phyloP scores from a whole-genome alignment of 1,140 invertebrate genomes.

The Brachionus koreanus region DNA sequence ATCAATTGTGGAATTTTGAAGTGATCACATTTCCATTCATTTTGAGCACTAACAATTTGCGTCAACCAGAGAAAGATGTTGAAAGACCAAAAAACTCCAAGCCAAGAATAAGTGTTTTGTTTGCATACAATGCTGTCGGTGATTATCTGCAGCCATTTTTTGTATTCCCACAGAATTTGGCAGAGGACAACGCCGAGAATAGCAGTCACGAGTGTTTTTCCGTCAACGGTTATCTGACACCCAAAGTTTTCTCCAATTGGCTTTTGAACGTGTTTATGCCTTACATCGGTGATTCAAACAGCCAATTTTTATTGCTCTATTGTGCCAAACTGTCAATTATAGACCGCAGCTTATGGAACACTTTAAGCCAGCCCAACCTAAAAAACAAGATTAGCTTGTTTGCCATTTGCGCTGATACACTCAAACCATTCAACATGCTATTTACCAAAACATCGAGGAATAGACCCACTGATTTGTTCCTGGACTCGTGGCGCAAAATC shows the following conservation, averaged over 20 bases:
- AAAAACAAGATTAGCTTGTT: neutral
- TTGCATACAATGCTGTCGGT: neutral
- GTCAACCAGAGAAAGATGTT: neutral
- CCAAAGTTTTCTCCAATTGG: neutral
- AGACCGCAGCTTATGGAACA: neutral
- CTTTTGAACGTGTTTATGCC: neutral
- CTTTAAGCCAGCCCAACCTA: neutral
- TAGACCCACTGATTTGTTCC: neutral
- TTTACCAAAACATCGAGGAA: slow-evolving; percentile 11
- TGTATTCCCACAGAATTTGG: slow-evolving; percentile 1
- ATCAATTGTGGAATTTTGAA: slow-evolving; percentile 5
- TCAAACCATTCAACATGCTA: neutral
- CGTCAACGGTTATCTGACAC: neutral
- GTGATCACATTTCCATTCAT: slow-evolving; percentile 1
- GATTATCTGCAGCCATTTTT: slow-evolving; percentile 26
- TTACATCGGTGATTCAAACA: neutral
- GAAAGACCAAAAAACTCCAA: neutral
- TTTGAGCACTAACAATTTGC: neutral
- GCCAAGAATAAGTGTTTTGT: slow-evolving; percentile 17
- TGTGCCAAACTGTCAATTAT: neutral
- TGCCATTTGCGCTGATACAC: neutral
- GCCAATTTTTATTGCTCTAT: neutral
- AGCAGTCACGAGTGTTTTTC: neutral
- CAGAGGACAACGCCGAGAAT: neutral
- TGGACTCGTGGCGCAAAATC: slow-evolving; percentile 8